These are phyloP conservation scores for Syngnathus rostellatus DNA, from an alignment of 2,797 vertebrate species.

Conservation along the genomic window DNA sequence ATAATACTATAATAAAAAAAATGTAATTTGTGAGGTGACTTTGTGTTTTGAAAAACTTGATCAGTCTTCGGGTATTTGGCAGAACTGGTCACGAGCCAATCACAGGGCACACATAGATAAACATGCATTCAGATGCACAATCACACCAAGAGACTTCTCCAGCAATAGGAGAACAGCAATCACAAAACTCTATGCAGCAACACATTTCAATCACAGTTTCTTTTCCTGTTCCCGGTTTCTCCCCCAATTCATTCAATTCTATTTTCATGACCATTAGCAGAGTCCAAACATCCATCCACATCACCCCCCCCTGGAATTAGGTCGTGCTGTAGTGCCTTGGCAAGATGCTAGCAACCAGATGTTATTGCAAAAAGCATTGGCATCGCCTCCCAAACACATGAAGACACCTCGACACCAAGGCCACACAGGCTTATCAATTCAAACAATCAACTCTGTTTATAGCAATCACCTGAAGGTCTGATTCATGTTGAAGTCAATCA, in stretches of 20 bases:
- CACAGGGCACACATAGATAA: no score
- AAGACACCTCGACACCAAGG: conserved; percentile 43
- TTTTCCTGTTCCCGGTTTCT: background rate
- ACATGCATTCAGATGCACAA: no score
- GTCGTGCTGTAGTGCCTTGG: conserved; percentile 14
- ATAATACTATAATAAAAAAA: background rate
- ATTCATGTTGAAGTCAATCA: conserved; percentile 65
- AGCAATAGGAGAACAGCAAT: background rate
- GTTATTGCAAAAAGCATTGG: conserved; percentile 41
- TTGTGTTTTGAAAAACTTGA: background rate
- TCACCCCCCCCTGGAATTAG: conserved; percentile 15
- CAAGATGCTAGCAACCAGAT: conserved; percentile 49
- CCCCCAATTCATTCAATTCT: background rate
- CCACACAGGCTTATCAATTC: conserved; percentile 39
- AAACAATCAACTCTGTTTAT: conserved; percentile 52
- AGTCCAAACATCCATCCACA: conserved; percentile 9
- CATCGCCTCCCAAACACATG: conserved; percentile 52
- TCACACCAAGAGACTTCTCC: no score
- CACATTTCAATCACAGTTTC: background rate
- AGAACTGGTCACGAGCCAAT: no score
- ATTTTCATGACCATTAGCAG: background rate
- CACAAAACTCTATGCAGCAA: background rate
- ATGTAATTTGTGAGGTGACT: background rate
- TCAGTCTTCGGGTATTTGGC: no score
- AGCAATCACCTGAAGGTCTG: conserved; percentile 53